Evolutionary conservation across 2,113 vertebrate species (phyloP).

Genomic region (Mola mola): DNA sequence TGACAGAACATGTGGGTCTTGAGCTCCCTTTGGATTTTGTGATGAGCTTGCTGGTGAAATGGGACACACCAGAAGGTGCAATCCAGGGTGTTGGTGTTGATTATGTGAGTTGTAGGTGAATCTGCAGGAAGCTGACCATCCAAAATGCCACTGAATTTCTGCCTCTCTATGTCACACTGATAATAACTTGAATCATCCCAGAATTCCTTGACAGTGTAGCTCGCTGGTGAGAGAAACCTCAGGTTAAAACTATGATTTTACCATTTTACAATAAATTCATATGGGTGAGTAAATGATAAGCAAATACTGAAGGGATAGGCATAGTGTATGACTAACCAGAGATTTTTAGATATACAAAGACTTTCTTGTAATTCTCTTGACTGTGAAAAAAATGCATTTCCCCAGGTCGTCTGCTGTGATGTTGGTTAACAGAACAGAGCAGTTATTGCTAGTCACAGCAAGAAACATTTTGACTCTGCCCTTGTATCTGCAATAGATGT

Average conservation of each 20-base stretch:
- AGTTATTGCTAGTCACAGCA: background rate
- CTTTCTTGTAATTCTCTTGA: fast-evolving
- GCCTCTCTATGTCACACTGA: background rate
- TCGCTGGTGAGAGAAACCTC: conserved; percentile 10
- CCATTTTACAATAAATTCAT: too few species aligned
- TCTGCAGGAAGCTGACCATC: background rate
- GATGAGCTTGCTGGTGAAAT: background rate
- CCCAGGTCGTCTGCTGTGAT: background rate
- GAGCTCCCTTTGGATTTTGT: too few species aligned
- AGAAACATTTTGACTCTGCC: conserved; percentile 12
- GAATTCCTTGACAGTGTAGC: background rate
- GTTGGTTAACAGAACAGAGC: conserved; percentile 38
- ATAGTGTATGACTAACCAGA: conserved; percentile 55
- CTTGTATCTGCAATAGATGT: fast-evolving
- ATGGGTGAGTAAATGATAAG: too few species aligned
- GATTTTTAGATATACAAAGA: fast-evolving
- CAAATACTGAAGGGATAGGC: background rate
- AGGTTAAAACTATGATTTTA: background rate
- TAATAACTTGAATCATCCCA: conserved; percentile 9
- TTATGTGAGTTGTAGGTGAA: background rate
- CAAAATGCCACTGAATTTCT: conserved; percentile 38
- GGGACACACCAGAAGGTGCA: background rate
- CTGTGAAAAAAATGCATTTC: background rate
- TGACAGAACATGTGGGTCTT: background rate
- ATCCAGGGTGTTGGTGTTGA: fast-evolving